Conservation (phyloP, 2,113 vertebrate species). For the Apodemus sylvaticus region DNA sequence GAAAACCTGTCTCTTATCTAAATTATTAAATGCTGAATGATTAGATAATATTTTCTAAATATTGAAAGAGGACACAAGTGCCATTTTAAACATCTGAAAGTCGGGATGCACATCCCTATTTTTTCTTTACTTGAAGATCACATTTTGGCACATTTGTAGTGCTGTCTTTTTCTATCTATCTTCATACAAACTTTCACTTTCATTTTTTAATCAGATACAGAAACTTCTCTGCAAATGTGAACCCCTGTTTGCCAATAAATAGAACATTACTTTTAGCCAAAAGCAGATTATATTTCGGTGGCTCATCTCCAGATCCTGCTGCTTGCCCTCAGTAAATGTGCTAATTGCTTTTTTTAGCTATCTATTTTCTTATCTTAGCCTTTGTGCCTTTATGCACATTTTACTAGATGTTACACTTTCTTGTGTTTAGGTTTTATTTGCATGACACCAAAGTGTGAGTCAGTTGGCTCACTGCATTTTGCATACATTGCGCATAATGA, state of each 20-base stretch:
- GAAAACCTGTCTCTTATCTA: background rate
- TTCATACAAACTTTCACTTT: conserved; percentile 4
- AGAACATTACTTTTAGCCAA: conserved; percentile 61
- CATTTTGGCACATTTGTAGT: background rate
- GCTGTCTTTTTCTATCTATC: background rate
- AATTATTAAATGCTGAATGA: background rate
- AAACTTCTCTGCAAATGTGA: conserved; percentile 51
- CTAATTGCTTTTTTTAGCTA: conserved; percentile 68
- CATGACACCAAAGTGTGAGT: conserved; percentile 79
- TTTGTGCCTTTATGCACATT: conserved; percentile 70
- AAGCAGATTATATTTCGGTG: conserved; percentile 63
- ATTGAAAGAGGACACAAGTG: background rate
- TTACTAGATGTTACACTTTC: conserved; percentile 75
- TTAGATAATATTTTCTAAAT: conserved; percentile 9
- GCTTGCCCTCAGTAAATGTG: conserved; percentile 61
- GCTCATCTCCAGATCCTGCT: conserved; percentile 63
- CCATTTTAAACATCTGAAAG: background rate
- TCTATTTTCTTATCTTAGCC: conserved; percentile 68
- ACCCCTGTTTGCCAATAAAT: conserved; percentile 64
- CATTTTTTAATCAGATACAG: conserved; percentile 34
- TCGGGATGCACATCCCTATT: background rate
- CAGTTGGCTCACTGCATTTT: conserved; percentile 78
- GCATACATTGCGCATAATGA: conserved; percentile 79
- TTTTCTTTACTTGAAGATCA: background rate
- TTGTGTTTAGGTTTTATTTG: conserved; percentile 81